phyloP scores from a whole-genome alignment of 2,888 invertebrate species.

The Volucella bombylans region DNA sequence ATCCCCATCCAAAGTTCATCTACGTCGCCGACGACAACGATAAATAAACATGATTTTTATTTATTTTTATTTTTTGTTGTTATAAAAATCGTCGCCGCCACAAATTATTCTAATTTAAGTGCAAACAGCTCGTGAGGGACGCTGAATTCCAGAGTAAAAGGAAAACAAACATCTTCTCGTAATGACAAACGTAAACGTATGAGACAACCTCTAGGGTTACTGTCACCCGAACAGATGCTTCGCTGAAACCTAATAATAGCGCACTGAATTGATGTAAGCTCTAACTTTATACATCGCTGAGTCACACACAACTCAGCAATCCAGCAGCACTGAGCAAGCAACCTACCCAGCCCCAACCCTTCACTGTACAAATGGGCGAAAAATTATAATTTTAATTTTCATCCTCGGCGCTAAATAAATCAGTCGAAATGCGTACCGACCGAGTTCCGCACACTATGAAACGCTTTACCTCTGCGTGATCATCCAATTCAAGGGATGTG shows the following conservation, averaged over 20 bases:
- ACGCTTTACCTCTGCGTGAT: background rate
- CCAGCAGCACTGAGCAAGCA: background rate
- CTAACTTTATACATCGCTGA: slow-evolving; percentile 61
- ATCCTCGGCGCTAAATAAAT: slow-evolving; percentile 63
- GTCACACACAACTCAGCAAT: slow-evolving; percentile 30
- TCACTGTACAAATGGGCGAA: slow-evolving; percentile 37
- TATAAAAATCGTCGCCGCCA: slow-evolving; percentile 20
- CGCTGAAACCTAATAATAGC: slow-evolving; percentile 59
- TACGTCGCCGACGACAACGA: slow-evolving; percentile 5
- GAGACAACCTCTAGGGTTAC: slow-evolving; percentile 6
- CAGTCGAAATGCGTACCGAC: slow-evolving; percentile 43
- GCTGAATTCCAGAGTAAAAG: slow-evolving; percentile 19
- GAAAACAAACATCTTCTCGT: slow-evolving; percentile 16
- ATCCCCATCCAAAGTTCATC: slow-evolving; percentile 31
- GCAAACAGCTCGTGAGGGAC: slow-evolving; percentile 40
- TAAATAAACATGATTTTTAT: slow-evolving; percentile 23
- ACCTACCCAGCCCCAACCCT: slow-evolving; percentile 15
- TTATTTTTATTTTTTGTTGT: slow-evolving; percentile 5
- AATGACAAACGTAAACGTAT: background rate
- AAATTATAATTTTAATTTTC: slow-evolving; percentile 64
- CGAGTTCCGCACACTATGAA: background rate
- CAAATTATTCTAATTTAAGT: slow-evolving; percentile 61
- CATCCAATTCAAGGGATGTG: slow-evolving; percentile 1
- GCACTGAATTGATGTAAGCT: slow-evolving; percentile 41
- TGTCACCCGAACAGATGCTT: slow-evolving; percentile 43